Evolutionary conservation across 2,797 vertebrate species (phyloP).

Genomic region (Octomys mimax): DNA sequence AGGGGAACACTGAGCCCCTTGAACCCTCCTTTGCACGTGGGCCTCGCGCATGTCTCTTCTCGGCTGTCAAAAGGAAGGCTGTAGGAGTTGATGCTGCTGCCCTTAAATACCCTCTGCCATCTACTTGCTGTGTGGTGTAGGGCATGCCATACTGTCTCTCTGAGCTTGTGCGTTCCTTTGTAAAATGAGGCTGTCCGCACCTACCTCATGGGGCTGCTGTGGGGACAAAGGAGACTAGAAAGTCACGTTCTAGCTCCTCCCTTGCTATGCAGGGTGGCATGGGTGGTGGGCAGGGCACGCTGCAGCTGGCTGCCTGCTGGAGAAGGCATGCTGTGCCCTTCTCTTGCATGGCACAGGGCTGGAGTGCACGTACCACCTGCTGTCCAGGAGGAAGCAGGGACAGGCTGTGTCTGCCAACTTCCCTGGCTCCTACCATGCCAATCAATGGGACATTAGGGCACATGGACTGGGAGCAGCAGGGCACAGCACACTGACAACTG

Average conservation of each 20-base stretch:
- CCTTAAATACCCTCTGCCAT: too few relatives aligned
- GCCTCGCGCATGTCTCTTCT: rapidly evolving
- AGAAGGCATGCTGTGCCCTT: too few relatives aligned
- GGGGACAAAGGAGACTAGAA: background rate
- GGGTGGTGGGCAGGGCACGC: rapidly evolving
- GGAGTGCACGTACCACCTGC: background rate
- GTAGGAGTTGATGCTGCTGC: background rate
- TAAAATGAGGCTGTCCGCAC: background rate
- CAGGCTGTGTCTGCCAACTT: background rate
- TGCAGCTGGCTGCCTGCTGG: background rate
- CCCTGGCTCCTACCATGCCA: rapidly evolving
- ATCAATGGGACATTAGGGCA: background rate
- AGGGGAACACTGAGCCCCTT: too few relatives aligned
- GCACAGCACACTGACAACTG: too few relatives aligned
- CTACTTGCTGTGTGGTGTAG: background rate
- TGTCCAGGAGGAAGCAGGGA: background rate
- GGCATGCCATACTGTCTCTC: background rate
- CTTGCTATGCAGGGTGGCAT: rapidly evolving
- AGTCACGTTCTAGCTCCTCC: rapidly evolving
- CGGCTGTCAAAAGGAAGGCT: background rate
- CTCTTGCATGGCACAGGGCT: rapidly evolving
- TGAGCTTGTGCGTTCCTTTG: background rate
- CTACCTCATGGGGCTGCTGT: rapidly evolving
- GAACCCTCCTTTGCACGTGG: background rate
- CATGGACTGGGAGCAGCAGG: rapidly evolving